Evolutionary conservation across 2,113 vertebrate species (phyloP), one percentile per base, ranked within the genome.

Genomic region (Papio anubis): DNA sequence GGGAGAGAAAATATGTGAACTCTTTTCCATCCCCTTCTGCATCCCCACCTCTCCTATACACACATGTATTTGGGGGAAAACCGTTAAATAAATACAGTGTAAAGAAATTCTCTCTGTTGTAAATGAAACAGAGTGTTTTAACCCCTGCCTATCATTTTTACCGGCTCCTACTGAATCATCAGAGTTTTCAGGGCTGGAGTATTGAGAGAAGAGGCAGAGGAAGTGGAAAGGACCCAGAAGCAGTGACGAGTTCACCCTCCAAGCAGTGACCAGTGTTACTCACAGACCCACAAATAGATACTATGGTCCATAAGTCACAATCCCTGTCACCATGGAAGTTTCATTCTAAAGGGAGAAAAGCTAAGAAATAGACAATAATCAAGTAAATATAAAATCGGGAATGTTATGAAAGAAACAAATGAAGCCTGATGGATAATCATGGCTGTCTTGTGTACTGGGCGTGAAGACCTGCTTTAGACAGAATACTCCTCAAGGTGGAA

Each of bases 261-360:
- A 13, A 76, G 57, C 80, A 86, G 66, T 38, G 50, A 61, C 23
- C 23, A 6, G 12, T 17, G 23, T 94, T 61, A 32, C 23, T 55
- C 25, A 32, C 43, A 57, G 20, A 57, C 35, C 9, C 18, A 5
- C n/a, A 87, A 11, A 20, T 10, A 79, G 14, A 14, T 13, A 79
- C 30, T 1, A 5, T 3, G 13, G 7, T 78, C 43, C 72, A 13
- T 32, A 66, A 89, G 40, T 68, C 1, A 9, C n/a, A 43, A 52
- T 64, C 70, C 32, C 73, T 2, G 4, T 23, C 73, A 32, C 40
- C 14, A 38, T 0, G 9, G 50, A 55, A 43, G 25, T 83, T 80
- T 91, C 76, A 57, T 93, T 55, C 21, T 73, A 88, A 90, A 90
- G 45, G 35, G 38, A 93, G 57, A 13, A 93, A 86, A 90, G 68